phyloP scores from a whole-genome alignment of 2,113 vertebrate species.

The Myiozetetes cayanensis region DNA sequence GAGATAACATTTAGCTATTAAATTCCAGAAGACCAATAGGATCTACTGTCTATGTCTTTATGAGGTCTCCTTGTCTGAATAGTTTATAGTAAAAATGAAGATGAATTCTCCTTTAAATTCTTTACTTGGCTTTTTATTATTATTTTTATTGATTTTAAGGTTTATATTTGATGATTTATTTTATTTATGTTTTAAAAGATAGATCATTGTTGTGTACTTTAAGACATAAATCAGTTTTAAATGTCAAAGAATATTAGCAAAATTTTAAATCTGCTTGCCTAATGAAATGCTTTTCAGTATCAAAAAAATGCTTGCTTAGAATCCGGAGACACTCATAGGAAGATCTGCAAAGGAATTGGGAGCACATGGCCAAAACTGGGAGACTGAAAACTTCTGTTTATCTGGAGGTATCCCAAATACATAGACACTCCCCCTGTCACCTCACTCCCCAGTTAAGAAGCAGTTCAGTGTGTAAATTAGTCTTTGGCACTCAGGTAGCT shows the following conservation, averaged over 20 bases:
- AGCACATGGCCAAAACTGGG: not conserved
- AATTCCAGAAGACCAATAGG: not conserved
- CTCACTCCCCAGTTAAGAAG: rapidly evolving
- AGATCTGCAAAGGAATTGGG: not conserved
- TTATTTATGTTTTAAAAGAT: not conserved
- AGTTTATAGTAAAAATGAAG: not conserved
- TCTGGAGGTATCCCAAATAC: not conserved
- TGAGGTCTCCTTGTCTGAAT: not conserved
- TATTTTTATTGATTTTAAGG: not conserved
- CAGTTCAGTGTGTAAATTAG: not conserved
- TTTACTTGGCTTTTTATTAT: not conserved
- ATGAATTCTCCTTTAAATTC: not conserved
- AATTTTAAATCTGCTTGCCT: not conserved
- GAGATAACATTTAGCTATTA: not conserved
- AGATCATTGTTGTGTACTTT: not conserved
- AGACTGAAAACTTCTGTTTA: not conserved
- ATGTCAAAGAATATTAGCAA: not conserved
- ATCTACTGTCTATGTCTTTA: not conserved
- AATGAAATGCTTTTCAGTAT: not conserved
- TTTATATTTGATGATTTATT: not conserved
- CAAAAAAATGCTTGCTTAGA: not conserved
- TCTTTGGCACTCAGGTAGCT: not conserved
- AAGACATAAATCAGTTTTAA: not conserved
- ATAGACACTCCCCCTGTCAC: rapidly evolving
- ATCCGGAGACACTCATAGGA: not conserved